These are phyloP conservation scores for Polymixis flavicincta DNA, from an alignment of 2,888 invertebrate species.

Conservation along the genomic window DNA sequence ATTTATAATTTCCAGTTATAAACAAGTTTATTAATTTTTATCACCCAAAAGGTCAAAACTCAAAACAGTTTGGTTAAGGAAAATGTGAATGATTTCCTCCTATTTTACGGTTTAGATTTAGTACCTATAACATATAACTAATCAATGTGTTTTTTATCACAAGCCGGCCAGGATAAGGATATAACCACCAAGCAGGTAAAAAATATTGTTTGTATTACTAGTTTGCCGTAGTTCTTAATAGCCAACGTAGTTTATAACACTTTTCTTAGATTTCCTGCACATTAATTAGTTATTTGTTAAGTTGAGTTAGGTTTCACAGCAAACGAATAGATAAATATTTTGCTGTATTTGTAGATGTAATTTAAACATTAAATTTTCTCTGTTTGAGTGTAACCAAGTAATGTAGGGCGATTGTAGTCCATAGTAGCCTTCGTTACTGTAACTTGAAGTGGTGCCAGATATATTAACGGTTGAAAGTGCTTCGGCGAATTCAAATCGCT, in stretches of 20 bases:
- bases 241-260: not conserved
- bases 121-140: not conserved
- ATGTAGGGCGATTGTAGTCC: conserved; percentile 2
- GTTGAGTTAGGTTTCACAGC: not conserved
- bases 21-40: conserved; percentile 44
- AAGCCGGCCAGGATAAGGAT: conserved; percentile 54
- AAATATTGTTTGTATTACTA: conserved; percentile 3
- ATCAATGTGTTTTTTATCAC: conserved; percentile 44
- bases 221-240: not conserved
- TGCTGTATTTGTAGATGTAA: not conserved
- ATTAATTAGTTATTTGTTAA: not conserved
- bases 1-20: conserved; percentile 10
- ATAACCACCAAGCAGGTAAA: conserved; percentile 39
- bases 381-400: not conserved
- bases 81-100: conserved; percentile 45
- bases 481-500: conserved; percentile 36
- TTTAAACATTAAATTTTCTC: not conserved
- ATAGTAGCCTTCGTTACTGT: not conserved
- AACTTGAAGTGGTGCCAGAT: conserved; percentile 23
- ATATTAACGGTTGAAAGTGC: conserved; percentile 28
- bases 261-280: conserved; percentile 1
- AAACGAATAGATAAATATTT: not conserved
- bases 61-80: conserved; percentile 39
- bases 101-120: conserved; percentile 10
- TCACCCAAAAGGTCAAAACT: conserved; percentile 43